Evolutionary conservation across 2,888 invertebrate species (phyloP).

Genomic region (Morpho achilles): DNA sequence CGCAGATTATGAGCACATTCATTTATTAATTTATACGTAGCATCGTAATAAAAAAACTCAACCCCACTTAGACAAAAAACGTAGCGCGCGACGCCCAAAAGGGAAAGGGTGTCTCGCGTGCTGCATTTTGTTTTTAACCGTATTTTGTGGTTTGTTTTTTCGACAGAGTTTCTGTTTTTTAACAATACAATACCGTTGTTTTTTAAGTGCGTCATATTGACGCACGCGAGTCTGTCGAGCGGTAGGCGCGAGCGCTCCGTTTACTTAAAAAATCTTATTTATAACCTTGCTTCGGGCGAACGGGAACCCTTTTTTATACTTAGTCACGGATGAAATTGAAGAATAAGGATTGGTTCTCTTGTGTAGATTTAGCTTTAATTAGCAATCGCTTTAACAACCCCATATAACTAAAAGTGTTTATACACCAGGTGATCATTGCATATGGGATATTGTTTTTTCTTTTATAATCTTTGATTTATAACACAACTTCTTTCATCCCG

Average conservation of each 20-base stretch:
- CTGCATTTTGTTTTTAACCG: constrained; percentile 75
- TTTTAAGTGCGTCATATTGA: constrained; percentile 74
- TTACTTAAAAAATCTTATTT: constrained; percentile 66
- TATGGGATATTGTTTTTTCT: constrained; percentile 42
- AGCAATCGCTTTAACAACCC: constrained; percentile 42
- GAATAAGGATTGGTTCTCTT: constrained; percentile 48
- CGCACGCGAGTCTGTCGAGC: constrained; percentile 53
- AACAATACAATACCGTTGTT: constrained; percentile 75
- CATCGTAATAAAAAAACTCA: constrained; percentile 69
- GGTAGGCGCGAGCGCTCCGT: constrained; percentile 60
- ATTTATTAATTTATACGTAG: constrained; percentile 78
- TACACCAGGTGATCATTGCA: constrained; percentile 55
- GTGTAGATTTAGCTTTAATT: constrained; percentile 47
- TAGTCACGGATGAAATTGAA: constrained; percentile 67
- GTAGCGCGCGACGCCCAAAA: constrained; percentile 75
- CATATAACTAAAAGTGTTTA: constrained; percentile 20
- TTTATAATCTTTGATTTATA: background rate
- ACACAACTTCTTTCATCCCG: too few species aligned
- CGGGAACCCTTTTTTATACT: constrained; percentile 57
- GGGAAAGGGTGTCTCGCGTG: constrained; percentile 79
- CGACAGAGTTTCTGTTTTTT: constrained; percentile 74
- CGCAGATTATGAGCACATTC: constrained; percentile 77
- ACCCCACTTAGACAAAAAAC: constrained; percentile 70
- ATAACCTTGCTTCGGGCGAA: constrained; percentile 59
- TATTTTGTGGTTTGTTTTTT: constrained; percentile 76